Base-by-base conservation (phyloP, 2,888 invertebrate genomes). In the Drosophila meridiana region DNA sequence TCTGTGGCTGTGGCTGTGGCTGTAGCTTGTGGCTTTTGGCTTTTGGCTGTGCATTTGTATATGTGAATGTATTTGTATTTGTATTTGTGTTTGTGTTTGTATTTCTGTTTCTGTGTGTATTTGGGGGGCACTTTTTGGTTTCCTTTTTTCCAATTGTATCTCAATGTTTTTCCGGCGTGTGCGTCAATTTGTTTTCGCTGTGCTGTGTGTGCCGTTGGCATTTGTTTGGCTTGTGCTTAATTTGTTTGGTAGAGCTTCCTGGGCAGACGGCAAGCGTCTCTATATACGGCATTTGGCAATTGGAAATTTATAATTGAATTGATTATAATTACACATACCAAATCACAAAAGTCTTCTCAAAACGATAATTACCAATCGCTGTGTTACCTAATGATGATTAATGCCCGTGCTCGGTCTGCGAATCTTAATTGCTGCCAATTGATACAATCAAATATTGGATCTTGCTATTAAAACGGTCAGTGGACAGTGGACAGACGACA, bases 341-440 rank as follows among this genome's bases (percentile, higher is more conserved):
- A 20, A 52, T 20, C 52, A 32, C 14, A 48, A 50, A 50, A 32
- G n/a, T 42, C 14, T 34, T 47, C 30, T 40, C 34, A 32, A 30
- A 36, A 34, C 36, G 59, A 36, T 47, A 43, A 40, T 45, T 14
- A 40, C n/a, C 50, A 32, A 32, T 50, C 20, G 62, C n/a, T 36
- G 14, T 30, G 14, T 3, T 20, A 20, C 26, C n/a, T 63, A 20
- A 45, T 61, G 59, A 42, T 65, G 42, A 66, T 83, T 73, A 80
- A 68, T 73, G 71, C 58, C 55, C 30, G 28, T 40, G 30, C 26
- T 20, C 20, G 20, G 47, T 48, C 32, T 60, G 67, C 65, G 58
- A 52, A 58, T 63, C 64, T 63, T 73, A 81, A 81, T 82, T 81
- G 76, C 68, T 53, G 76, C 32, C 82, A 81, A 82, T 82, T 82